A percentile compares a stretch with the other conserved stretches of the same genome.
Evolutionary conservation across 2,888 invertebrate species (phyloP).

Genomic region (Epinotia demarniana): DNA sequence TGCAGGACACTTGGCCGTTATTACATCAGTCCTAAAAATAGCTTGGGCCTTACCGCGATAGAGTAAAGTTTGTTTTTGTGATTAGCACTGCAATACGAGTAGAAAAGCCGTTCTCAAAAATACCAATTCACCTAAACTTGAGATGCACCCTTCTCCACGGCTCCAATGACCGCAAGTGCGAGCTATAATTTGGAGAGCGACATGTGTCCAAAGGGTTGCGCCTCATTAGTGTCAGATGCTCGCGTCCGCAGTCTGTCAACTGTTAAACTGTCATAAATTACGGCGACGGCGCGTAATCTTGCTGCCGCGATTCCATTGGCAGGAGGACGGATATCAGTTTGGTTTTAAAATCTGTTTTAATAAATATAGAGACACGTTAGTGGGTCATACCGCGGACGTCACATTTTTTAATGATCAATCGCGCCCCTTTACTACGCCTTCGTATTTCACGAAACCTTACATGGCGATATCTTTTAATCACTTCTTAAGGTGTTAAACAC

Average conservation of each 20-base stretch:
- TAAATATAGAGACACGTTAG: not conserved
- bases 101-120: not conserved
- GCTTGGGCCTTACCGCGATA: too few relatives aligned
- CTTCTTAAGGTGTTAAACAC: not conserved
- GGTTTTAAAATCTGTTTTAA: not conserved
- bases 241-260: conserved; percentile 62
- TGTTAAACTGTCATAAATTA: conserved; percentile 46
- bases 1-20: too few relatives aligned
- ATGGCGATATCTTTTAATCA: not conserved
- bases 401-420: not conserved
- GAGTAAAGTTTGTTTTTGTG: not conserved
- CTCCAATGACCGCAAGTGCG: conserved; percentile 56
- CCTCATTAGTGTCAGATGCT: conserved; percentile 75
- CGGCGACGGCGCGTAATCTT: conserved; percentile 23
- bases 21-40: too few relatives aligned
- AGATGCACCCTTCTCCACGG: conserved; percentile 14
- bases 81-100: not conserved
- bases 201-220: conserved; percentile 76
- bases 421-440: not conserved
- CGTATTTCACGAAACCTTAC: too few relatives aligned
- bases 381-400: not conserved
- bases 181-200: conserved; percentile 72
- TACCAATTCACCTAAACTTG: not conserved
- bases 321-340: not conserved
- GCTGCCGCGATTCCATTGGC: not conserved